A percentile compares a stretch with the other conserved stretches of the same genome.
These are phyloP conservation scores for Agriotes lineatus DNA, from an alignment of 2,888 invertebrate species.

Conservation along the genomic window DNA sequence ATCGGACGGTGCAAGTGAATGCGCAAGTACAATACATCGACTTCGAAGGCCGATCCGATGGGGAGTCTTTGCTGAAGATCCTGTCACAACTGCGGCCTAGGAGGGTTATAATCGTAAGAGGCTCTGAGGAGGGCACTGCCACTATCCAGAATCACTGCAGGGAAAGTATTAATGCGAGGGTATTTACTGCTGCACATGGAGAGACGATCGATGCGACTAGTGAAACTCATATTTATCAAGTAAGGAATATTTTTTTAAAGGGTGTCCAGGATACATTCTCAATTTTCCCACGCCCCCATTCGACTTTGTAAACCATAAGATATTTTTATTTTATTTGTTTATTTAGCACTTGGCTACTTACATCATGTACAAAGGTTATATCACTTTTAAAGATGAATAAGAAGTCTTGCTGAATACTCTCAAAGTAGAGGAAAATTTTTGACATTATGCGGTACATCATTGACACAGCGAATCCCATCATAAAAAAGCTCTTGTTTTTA, in stretches of 20 bases:
- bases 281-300: too few relatives aligned
- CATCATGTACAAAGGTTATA: too few relatives aligned
- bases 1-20: conserved; percentile 81
- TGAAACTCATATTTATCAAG: conserved; percentile 98
- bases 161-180: conserved; percentile 76
- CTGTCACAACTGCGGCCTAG: conserved; percentile 85
- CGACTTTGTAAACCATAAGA: too few relatives aligned
- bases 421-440: too few relatives aligned
- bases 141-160: conserved; percentile 77
- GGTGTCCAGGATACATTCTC: too few relatives aligned
- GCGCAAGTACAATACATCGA: conserved; percentile 95
- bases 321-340: too few relatives aligned
- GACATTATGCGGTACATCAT: too few relatives aligned
- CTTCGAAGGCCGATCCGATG: conserved; percentile 94
- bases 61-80: conserved; percentile 86
- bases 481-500: too few relatives aligned
- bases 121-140: conserved; percentile 77
- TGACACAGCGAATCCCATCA: too few relatives aligned
- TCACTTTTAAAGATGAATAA: too few relatives aligned
- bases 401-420: too few relatives aligned
- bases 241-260: conserved; percentile 57
- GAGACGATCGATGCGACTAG: conserved; percentile 96
- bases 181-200: conserved; percentile 86
- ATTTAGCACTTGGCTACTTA: too few relatives aligned
- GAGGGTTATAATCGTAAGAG: conserved; percentile 83